A percentile compares a stretch with the other conserved stretches of the same genome.
Conservation (phyloP, 2,113 vertebrate species). For the Brienomyrus brachyistius region DNA sequence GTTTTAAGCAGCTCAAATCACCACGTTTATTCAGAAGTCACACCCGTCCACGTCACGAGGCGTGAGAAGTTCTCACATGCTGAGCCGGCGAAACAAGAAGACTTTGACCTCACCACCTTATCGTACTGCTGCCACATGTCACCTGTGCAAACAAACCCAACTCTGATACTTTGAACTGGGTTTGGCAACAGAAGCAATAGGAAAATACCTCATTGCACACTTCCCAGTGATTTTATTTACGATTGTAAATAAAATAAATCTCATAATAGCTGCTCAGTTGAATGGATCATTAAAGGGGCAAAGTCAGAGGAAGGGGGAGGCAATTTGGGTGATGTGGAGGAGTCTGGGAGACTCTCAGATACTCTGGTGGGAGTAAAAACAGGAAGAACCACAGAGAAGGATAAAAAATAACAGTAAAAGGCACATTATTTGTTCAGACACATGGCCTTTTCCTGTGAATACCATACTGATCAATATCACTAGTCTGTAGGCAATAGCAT, state of each 20-base stretch:
- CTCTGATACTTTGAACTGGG: constrained; percentile 29
- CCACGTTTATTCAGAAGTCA: not conserved
- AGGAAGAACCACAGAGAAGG: not conserved
- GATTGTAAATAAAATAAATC: not conserved
- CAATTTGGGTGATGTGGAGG: not conserved
- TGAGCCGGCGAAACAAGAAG: not conserved
- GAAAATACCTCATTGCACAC: not conserved
- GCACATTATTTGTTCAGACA: not conserved
- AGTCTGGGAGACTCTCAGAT: not conserved
- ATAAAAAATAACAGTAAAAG: not conserved
- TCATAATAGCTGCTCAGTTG: not conserved
- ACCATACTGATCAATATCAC: not conserved
- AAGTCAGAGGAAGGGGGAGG: not conserved
- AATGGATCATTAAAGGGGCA: not conserved
- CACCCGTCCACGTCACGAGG: not conserved
- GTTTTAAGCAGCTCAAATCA: not conserved
- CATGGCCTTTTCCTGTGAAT: not conserved
- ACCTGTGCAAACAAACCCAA: not conserved
- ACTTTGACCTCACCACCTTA: not conserved
- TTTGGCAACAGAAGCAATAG: constrained; percentile 4
- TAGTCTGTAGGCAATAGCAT: not conserved
- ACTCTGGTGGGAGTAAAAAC: not conserved
- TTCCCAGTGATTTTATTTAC: not conserved
- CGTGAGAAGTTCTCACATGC: not conserved
- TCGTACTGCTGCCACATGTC: not conserved